phyloP scores from a whole-genome alignment of 2,888 invertebrate species.

The Protodeltote pygarga region DNA sequence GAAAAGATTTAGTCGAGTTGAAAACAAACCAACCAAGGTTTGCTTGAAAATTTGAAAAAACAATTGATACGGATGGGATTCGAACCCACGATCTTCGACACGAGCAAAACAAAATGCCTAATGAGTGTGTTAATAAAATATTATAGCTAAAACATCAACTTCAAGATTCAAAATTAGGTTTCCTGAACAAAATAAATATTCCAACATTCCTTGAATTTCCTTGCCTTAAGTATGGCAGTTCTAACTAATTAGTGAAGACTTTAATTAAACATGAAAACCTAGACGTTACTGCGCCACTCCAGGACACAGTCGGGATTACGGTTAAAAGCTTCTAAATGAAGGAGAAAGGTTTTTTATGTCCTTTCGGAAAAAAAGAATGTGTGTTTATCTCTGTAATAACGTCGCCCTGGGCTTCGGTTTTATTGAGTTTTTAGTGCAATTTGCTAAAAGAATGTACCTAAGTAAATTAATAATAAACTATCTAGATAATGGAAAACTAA shows the following conservation, averaged over 20 bases:
- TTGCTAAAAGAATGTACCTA: slow-evolving; percentile 6
- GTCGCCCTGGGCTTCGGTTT: slow-evolving; percentile 2
- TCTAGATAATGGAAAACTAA: too few species aligned
- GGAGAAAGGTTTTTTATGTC: slow-evolving; percentile 32
- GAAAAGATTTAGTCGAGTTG: too few species aligned
- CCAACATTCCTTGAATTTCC: slow-evolving; percentile 21
- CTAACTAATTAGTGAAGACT: slow-evolving; percentile 49
- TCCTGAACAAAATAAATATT: slow-evolving; percentile 2
- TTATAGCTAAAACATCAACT: background rate
- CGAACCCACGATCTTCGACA: too few species aligned
- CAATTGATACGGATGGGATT: too few species aligned
- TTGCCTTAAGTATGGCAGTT: slow-evolving; percentile 16
- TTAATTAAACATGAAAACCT: slow-evolving; percentile 58
- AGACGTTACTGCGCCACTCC: slow-evolving; percentile 36
- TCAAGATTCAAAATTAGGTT: background rate
- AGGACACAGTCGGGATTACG: slow-evolving; percentile 43
- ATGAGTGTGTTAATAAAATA: too few species aligned
- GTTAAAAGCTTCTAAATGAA: slow-evolving; percentile 58
- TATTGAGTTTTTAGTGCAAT: slow-evolving; percentile 29
- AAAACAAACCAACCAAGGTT: too few species aligned
- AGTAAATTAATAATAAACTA: too few species aligned
- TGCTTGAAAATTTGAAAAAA: too few species aligned
- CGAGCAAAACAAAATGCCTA: too few species aligned
- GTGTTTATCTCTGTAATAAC: slow-evolving; percentile 30
- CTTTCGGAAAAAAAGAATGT: slow-evolving; percentile 14